Conservation (phyloP, 2,797 vertebrate species). For the Sebastes minor region DNA sequence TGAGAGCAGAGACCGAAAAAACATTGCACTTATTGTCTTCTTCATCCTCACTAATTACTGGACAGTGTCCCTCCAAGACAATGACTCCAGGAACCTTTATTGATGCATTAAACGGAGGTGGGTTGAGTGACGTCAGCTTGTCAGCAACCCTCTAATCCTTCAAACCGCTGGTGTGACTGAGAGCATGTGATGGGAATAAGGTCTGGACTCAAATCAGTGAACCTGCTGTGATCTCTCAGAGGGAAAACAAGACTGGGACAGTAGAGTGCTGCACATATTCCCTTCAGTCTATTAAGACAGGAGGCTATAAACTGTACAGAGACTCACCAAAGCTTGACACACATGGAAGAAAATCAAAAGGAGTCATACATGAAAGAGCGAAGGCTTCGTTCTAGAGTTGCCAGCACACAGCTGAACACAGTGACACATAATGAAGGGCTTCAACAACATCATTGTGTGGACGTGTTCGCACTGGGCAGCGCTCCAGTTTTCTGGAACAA, state of each 20-base stretch:
- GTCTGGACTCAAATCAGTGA: slow-evolving; percentile 20
- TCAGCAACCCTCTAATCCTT: slow-evolving; percentile 38
- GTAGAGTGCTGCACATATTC: neutral
- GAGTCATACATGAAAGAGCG: neutral
- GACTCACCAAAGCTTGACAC: neutral
- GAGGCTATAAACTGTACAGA: neutral
- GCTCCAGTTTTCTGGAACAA: neutral
- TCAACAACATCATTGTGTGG: neutral
- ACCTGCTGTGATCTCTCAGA: slow-evolving; percentile 18
- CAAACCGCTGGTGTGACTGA: slow-evolving; percentile 19
- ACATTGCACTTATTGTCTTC: slow-evolving; percentile 41
- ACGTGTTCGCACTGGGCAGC: neutral
- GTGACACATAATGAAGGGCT: neutral
- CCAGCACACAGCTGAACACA: neutral
- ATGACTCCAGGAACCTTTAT: slow-evolving; percentile 17
- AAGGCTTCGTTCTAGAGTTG: too few species aligned
- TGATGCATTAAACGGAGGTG: slow-evolving; percentile 6
- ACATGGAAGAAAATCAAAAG: neutral
- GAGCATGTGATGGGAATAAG: slow-evolving; percentile 42
- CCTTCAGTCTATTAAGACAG: neutral
- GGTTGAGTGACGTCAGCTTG: slow-evolving; percentile 23
- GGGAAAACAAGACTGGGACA: neutral
- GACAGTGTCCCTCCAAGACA: slow-evolving; percentile 20
- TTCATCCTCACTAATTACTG: slow-evolving; percentile 40
- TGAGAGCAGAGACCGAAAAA: slow-evolving; percentile 42